Evolutionary conservation across 2,113 vertebrate genomes (phyloP), one percentile per base, ranked within the genome.

Genomic region (Gambusia holbrooki): DNA sequence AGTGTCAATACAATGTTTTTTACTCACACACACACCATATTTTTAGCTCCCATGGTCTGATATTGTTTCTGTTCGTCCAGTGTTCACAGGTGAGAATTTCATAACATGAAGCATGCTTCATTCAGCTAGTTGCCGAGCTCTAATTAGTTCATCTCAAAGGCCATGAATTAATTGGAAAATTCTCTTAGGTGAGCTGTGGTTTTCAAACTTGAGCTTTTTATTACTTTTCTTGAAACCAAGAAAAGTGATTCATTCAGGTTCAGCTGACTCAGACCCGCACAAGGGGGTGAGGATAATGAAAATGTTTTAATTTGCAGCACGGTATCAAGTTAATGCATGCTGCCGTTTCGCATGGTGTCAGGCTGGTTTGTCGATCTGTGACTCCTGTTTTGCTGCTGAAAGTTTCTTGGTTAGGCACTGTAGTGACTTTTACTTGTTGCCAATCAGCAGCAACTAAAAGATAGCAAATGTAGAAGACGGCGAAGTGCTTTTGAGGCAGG

Each of bases 41-140:
- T 62, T 42, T 40, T 25, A 13, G 14, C 29, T 11, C 13, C 11
- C 3, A 42, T 30, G 15, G 22, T 61, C 5, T 42, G 3, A 42
- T 48, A 48, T 48, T 48, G 45, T 48, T 48, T 48, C 45, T 48
- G 45, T 15, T 42, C 0, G 15, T 4, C 1, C 1, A 0, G 15
- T 9, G 63, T 35, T 65, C 33, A n/a, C 12, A 0, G 14, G 35
- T 65, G 63, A n/a, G 30, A 37, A 25, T 62, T 54, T 69, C 19
- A 42, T 12, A 61, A 60, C 22, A 25, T 29, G 25, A 64, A 48
- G 51, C 6, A n/a, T 19, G 17, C 4, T 30, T 0, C 63, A 67
- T 69, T 40, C 73, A 84, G 79, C 11, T 51, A 62, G 62, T 9
- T 17, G 22, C 32, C 17, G 6, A 29, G n/a, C 63, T 74, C 42